phyloP scores from a whole-genome alignment of 2,797 vertebrate genomes.

The Helostoma temminkii region DNA sequence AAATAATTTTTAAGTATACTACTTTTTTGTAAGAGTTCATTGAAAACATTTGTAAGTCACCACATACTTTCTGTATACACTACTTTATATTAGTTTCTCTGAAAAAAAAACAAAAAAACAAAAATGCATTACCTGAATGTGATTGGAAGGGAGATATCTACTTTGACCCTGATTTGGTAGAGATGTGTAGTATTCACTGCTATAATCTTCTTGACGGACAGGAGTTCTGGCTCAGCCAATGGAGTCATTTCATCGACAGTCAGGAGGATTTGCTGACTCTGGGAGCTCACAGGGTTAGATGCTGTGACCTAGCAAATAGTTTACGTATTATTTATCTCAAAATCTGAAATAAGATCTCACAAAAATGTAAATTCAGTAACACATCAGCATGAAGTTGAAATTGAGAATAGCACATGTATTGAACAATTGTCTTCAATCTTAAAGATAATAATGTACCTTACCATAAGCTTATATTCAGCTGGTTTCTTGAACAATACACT shows the following conservation, averaged over 20 bases:
- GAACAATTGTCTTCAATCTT: neutral
- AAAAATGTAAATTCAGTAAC: neutral
- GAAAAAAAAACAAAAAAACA: too few species aligned
- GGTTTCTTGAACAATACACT: constrained; percentile 80
- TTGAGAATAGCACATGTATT: too few species aligned
- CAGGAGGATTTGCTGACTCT: constrained; percentile 75
- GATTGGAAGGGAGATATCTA: constrained; percentile 78
- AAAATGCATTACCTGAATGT: constrained; percentile 77
- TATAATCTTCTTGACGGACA: constrained; percentile 60
- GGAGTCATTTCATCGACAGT: constrained; percentile 72
- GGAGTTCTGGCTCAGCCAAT: constrained; percentile 73
- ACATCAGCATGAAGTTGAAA: too few species aligned
- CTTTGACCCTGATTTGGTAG: constrained; percentile 77
- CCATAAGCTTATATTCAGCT: constrained; percentile 79
- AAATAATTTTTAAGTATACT: too few species aligned
- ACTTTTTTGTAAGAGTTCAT: too few species aligned
- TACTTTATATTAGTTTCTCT: too few species aligned
- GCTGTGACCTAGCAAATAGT: constrained; percentile 77
- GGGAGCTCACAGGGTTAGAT: constrained; percentile 85
- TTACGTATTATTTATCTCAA: too few species aligned
- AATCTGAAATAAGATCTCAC: neutral
- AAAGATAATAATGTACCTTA: constrained; percentile 41
- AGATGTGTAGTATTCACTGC: constrained; percentile 59
- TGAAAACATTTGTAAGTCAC: too few species aligned
- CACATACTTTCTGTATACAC: too few species aligned